A percentile compares a stretch with the other conserved stretches of the same genome.
Conservation (phyloP, 2,113 vertebrate genomes). For the Aix galericulata region DNA sequence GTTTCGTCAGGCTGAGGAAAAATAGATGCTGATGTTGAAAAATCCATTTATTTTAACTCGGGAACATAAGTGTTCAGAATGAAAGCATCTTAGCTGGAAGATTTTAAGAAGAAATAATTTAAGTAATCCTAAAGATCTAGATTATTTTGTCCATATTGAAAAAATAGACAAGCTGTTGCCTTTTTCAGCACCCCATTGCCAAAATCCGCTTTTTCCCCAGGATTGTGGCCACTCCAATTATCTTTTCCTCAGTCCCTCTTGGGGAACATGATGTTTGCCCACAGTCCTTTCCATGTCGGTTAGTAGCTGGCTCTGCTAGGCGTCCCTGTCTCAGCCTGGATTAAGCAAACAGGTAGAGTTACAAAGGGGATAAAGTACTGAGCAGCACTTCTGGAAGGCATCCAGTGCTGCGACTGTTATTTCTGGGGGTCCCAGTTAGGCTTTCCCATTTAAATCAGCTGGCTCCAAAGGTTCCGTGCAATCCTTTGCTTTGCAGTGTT, state of each 20-base stretch:
- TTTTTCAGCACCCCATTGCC: neutral
- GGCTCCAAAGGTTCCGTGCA: neutral
- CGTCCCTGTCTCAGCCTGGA: neutral
- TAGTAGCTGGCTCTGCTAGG: slow-evolving; percentile 6
- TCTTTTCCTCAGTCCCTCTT: neutral
- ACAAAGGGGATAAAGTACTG: no score
- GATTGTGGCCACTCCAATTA: neutral
- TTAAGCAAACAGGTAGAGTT: neutral
- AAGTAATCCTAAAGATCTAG: neutral
- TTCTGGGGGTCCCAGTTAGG: neutral
- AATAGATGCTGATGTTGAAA: slow-evolving; percentile 1
- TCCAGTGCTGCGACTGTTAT: neutral
- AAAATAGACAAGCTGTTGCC: neutral
- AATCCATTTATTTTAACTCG: neutral
- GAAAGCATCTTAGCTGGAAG: neutral
- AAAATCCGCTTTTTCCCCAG: neutral
- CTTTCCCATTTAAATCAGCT: slow-evolving; percentile 8
- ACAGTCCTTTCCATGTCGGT: slow-evolving; percentile 17
- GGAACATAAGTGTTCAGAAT: neutral
- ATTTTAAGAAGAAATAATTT: neutral
- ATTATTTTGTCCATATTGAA: neutral
- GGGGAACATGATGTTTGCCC: neutral
- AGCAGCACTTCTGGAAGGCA: neutral
- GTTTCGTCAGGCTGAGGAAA: neutral
- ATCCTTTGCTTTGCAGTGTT: neutral